Base-by-base conservation (phyloP, 2,888 invertebrate genomes). In the Hoplodrina blanda region DNA sequence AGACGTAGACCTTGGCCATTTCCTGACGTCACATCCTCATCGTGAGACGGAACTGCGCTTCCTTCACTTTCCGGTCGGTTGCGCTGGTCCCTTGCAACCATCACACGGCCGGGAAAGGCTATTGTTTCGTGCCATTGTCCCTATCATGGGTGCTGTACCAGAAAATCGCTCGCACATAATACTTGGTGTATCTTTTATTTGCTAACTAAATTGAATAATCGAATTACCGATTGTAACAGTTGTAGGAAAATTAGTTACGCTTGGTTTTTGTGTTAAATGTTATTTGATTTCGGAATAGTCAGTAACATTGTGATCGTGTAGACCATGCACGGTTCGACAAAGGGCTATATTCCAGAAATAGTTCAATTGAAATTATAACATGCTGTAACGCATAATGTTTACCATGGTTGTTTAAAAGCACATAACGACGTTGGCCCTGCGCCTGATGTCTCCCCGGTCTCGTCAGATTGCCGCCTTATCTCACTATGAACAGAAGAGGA, bases 21-120 rank as follows among this genome's bases (percentile, higher is more conserved):
- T 86, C 85, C 87, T 85, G 85, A 74, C 81, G 81, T 75, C 83
- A 83, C 83, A 83, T 87, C 85, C 84, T 81, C 78, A 74, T 83
- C 85, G 83, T 87, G 85, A 85, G 88, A 90, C 92, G 93, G 93
- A 94, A 93, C 90, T 91, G 81, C 90, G 91, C 90, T 93, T 91
- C 91, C 91, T 93, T 88, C 85, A 89, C 86, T 92, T 92, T 92
- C 91, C 91, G 90, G 89, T 90, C 83, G 85, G 88, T 77, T 92
- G 91, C 78, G 73, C 89, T 81, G 84, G 84, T 85, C 85, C 87
- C 88, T 86, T 86, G 73, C 82, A 85, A 83, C 84, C 80, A 85
- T 87, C 87, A 86, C 83, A 79, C 77, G 86, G 78, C 83, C 83
- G 82, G 79, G 83, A 85, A 86, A 84, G 69, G 80, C 89, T 78